phyloP scores from a whole-genome alignment of 2,888 invertebrate genomes.

The Euphydryas editha region DNA sequence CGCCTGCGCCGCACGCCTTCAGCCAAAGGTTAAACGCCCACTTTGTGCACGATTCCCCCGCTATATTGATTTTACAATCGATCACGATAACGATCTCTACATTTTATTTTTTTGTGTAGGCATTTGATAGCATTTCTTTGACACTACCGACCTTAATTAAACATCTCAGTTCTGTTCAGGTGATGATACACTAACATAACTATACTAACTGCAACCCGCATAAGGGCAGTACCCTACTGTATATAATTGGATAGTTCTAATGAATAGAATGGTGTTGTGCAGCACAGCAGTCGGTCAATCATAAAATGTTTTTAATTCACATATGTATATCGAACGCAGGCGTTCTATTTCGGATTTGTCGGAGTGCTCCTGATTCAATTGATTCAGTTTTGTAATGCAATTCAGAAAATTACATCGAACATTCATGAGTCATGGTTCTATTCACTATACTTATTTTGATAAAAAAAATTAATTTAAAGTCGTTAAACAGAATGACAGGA shows the following conservation, averaged over 20 bases:
- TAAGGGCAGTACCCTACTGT: neutral
- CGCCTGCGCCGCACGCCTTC: constrained; percentile 66
- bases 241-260: too few relatives aligned
- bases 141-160: constrained; percentile 4
- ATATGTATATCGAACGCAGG: neutral
- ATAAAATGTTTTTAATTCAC: neutral
- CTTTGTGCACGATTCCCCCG: constrained; percentile 76
- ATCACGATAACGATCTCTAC: constrained; percentile 66
- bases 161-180: neutral
- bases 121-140: constrained; percentile 15
- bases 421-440: too few relatives aligned
- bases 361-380: too few relatives aligned
- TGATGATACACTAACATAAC: neutral
- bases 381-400: too few relatives aligned
- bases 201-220: neutral
- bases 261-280: too few relatives aligned
- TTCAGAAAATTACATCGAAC: too few relatives aligned
- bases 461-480: too few relatives aligned
- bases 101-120: constrained; percentile 53
- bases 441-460: too few relatives aligned
- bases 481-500: too few relatives aligned
- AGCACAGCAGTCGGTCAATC: too few relatives aligned
- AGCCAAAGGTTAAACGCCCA: constrained; percentile 79
- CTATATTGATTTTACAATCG: constrained; percentile 77
- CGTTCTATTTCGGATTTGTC: too few relatives aligned